Evolutionary conservation across 2,888 invertebrate genomes (phyloP), one percentile per base, ranked within the genome.

Genomic region (Polyommatus icarus): DNA sequence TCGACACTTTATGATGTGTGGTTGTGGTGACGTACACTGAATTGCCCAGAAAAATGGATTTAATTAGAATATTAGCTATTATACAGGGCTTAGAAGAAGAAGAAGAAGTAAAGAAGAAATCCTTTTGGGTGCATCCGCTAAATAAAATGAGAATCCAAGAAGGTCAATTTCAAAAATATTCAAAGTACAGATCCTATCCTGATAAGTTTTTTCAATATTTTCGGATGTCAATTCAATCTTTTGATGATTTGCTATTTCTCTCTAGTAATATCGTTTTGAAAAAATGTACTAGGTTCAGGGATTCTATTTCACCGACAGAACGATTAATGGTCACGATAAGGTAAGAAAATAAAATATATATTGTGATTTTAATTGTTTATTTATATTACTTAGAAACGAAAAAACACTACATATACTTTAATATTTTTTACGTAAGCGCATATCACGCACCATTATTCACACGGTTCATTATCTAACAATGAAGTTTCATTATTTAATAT

Each of bases 31-130:
- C 32, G 32, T 32, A 32, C 32, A 32, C 32, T 32, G 32, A 32
- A 32, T 32, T 32, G 32, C 32, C 73, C 73, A 73, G 40, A 73
- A 73, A 36, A 73, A 73, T 73, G 73, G 73, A 73, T 73, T 36
- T 36, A 29, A 40, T 73, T 73, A 73, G 12, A 73, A 73, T 73
- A 73, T 73, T 73, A 32, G 73, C 73, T 73, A 67, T 67, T 40
- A 40, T 73, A 73, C 10, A 75, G 36, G 75, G 46, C 18, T 46
- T 75, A 40, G 40, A 40, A 40, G 40, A 40, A 40, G 46, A 75
- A 36, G 75, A 59, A 59, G 59, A 59, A 59, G 59, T 18, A 59
- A n/a, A n/a, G n/a, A 75, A 71, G 40, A 67, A 67, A 29, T 20
- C 20, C 24, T 71, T 29, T 71, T 71, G 71, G 71, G 71, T 71